Base-by-base conservation (phyloP, 2,888 invertebrate genomes). In the Horisme vitalbata region DNA sequence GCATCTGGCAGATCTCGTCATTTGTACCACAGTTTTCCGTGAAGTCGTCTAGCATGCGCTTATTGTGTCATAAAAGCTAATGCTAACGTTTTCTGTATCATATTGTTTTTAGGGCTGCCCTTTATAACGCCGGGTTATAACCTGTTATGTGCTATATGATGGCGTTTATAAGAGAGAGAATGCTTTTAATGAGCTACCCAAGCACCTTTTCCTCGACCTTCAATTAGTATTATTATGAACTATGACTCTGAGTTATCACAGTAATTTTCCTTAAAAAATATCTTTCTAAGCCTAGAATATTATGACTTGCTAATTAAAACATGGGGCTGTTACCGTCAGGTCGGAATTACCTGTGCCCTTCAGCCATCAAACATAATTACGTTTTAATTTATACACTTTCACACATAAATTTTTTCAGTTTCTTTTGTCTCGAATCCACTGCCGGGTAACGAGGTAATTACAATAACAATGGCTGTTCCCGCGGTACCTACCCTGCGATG, bases 361-460 rank as follows among this genome's bases (percentile, higher is more conserved):
- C 47, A 45, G 41, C 52, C 53, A 55, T 58, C 57, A 58, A 55
- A 55, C 45, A 51, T 58, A 55, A 55, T 57, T 53, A 58, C 46
- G 46, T 46, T 53, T 58, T 55, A 61, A 61, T 61, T 58, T 61
- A 57, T 61, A 61, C 57, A 56, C 55, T 57, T 61, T 58, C 55
- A 52, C 52, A 52, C 52, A 49, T 52, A 54, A 52, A 55, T 58
- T 58, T n/a, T 58, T 59, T 56, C 52, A 53, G 52, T 41, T 26
- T 44, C 57, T 52, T 55, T 61, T 61, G 61, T 60, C 60, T 56
- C 48, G 54, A 54, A 52, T 57, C 52, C 54, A 65, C 62, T 57
- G 55, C 63, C 60, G 64, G 57, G 68, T 79, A 79, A 80, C 75
- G 73, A 79, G 81, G 75, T 75, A 79, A 81, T 80, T 79, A 78